Conservation (phyloP, 2,113 vertebrate species). For the Polyodon spathula region DNA sequence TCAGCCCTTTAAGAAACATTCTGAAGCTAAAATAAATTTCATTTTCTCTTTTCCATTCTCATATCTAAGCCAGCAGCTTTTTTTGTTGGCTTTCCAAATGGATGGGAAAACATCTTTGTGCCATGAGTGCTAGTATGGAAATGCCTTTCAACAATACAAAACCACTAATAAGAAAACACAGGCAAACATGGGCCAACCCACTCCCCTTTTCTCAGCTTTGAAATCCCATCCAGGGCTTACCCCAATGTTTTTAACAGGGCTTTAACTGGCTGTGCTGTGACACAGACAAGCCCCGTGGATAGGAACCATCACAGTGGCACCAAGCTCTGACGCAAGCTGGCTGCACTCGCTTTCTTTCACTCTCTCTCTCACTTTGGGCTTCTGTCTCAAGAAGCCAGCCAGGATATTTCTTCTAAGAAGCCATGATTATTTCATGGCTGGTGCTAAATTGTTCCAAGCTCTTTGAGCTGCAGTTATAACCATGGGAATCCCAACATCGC, state of each 20-base stretch:
- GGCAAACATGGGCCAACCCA: constrained; percentile 23
- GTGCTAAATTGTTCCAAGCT: constrained; percentile 49
- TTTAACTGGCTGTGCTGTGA: constrained; percentile 9
- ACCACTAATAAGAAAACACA: constrained; percentile 53
- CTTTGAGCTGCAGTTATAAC: constrained; percentile 48
- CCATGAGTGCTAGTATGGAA: constrained; percentile 27
- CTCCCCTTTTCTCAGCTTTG: constrained; percentile 29
- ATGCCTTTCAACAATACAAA: constrained; percentile 50
- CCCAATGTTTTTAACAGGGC: neutral
- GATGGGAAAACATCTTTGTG: constrained; percentile 3
- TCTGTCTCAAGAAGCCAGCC: constrained; percentile 23
- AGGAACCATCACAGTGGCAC: neutral
- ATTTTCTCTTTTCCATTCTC: neutral
- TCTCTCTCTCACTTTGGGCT: constrained; percentile 17
- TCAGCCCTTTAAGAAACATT: neutral
- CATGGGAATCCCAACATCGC: constrained; percentile 41
- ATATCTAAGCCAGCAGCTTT: constrained; percentile 1
- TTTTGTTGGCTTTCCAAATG: neutral
- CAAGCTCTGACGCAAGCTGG: neutral
- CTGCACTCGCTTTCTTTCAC: neutral
- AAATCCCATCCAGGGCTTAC: constrained; percentile 27
- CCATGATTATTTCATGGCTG: constrained; percentile 46
- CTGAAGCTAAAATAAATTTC: neutral
- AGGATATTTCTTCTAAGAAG: constrained; percentile 4
- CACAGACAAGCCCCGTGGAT: constrained; percentile 9